Base-by-base conservation (phyloP, 2,888 invertebrate species). In the Agrochola litura region DNA sequence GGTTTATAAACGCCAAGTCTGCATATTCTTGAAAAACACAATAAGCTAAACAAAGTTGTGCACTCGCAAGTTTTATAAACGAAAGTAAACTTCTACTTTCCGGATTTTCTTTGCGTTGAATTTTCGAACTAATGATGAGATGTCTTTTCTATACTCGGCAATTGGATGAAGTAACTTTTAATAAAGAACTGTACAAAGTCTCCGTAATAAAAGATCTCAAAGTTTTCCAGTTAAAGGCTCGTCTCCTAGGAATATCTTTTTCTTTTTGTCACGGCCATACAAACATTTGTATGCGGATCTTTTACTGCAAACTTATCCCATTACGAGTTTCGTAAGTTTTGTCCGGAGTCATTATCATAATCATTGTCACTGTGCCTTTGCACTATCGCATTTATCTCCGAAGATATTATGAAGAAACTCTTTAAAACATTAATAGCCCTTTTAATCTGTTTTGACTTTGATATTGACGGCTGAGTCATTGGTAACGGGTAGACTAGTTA, bases 271-370 rank as follows among this genome's bases (percentile, higher is more conserved):
- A 81, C 66, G 61, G 56, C n/a, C 68, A 85, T 76, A 76, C 81
- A 87, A 85, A 84, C 86, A 90, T 92, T 92, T 90, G 90, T 92
- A 92, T 92, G 90, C 91, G 86, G 86, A 86, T 81, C 78, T 85
- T 86, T 85, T 79, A 80, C 87, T 84, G 66, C 69, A 88, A 93
- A 93, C 90, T 94, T 92, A 91, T 92, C 89, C 91, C 85, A 92
- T 93, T 92, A 91, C 82, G 88, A 86, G 78, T 84, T 84, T 66
- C 61, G 41, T 70, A 73, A 76, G 73, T 82, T 83, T 77, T 79
- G 61, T 63, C 60, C 68, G 56, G 66, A 85, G 81, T 85, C 81
- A 87, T 89, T 88, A 85, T 77, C 87, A 88, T 82, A 85, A 76
- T 72, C 69, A 70, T 81, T 80, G 75, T 79, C 75, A 80, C 54